Evolutionary conservation across 2,888 invertebrate genomes (phyloP), one percentile per base, ranked within the genome.

Genomic region (Temnothorax rugatulus): DNA sequence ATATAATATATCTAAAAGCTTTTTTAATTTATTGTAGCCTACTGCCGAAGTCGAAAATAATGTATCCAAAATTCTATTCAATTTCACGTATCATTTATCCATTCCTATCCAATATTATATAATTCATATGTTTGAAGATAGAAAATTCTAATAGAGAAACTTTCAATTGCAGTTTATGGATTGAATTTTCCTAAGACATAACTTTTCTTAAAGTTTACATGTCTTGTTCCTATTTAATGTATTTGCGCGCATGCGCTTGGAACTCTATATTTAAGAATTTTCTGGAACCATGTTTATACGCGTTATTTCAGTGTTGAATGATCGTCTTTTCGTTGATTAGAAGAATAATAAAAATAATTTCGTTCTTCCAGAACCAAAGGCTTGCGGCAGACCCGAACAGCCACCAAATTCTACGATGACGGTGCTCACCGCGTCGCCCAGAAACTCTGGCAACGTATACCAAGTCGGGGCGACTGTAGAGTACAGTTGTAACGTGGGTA

Each of bases 321-420:
- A 41, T 15, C 21, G 7, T 66, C 9, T 38, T 54, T 44, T 73
- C 7, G 0, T 74, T 29, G 25, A 69, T n/a, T 25, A 34, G 29
- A 29, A 50, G 15, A 47, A 21, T 57, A 29, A 41, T 38, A 21
- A 75, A 25, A n/a, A 57, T 41, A 47, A 29, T 29, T 69, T 38
- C n/a, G 0, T 0, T 50, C 11, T 93, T 91, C 29, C 94, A 98
- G 98, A 98, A 93, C 98, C 99, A 0, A 97, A 97, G 93, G 97
- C 98, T 0, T 99, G 99, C 93, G 99, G 99, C 13, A 96, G 98
- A 59, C 99, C 99, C 0, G 98, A 99, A 94, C 98, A 98, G 95
- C 98, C 98, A 0, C 98, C 98, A 11, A 98, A 99, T 94, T 98
- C 98, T 0, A 98, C 98, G 5, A 98, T 99, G 97, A 93, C 96